These are phyloP conservation scores for Phalacrocorax brasilianus DNA, from an alignment of 2,113 vertebrate species.

Conservation along the genomic window DNA sequence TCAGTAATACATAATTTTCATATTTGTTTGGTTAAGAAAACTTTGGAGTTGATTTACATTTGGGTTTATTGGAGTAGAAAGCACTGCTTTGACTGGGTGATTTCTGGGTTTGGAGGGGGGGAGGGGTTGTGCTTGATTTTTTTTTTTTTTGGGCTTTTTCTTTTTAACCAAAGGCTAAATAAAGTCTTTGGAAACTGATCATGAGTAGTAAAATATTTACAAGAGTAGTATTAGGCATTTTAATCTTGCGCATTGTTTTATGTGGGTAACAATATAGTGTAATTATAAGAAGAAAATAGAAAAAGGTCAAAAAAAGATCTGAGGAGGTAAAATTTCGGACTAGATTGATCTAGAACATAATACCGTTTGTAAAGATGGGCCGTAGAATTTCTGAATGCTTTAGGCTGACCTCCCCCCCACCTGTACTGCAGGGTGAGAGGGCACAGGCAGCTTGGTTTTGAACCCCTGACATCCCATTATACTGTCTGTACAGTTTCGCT, in stretches of 20 bases:
- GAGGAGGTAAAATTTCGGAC: background rate
- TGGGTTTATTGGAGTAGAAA: background rate
- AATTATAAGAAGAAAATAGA: background rate
- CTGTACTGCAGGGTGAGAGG: background rate
- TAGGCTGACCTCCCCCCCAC: background rate
- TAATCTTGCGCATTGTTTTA: accelerated
- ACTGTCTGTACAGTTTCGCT: accelerated
- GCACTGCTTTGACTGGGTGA: background rate
- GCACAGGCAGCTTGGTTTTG: background rate
- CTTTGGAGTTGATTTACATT: background rate
- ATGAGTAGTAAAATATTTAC: background rate
- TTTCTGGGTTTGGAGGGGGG: background rate
- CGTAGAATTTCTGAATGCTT: background rate
- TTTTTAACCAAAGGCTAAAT: background rate
- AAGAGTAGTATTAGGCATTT: background rate
- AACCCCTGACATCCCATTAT: background rate
- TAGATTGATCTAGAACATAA: background rate
- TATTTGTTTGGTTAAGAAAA: background rate
- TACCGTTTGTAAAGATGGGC: background rate
- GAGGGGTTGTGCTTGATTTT: too few relatives aligned
- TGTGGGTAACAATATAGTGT: accelerated
- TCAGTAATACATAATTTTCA: background rate
- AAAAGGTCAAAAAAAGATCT: background rate
- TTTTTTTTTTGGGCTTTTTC: too few relatives aligned
- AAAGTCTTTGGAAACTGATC: background rate